A percentile compares a stretch with the other conserved stretches of the same genome.
phyloP scores from a whole-genome alignment of 2,888 invertebrate genomes.

The Dyspetes luteomarginatus region DNA sequence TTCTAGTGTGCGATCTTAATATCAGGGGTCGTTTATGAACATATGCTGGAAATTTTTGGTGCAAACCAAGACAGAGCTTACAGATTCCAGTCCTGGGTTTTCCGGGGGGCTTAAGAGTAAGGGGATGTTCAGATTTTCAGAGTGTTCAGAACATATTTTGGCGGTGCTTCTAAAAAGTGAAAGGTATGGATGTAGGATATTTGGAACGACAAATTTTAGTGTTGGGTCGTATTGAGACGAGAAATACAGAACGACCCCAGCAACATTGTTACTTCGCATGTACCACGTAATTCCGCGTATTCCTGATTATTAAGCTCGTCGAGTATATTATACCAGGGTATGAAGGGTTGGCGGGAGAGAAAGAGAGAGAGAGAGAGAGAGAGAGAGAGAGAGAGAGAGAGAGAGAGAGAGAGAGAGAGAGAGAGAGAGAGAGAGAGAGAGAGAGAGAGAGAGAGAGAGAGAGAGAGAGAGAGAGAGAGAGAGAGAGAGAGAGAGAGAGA shows the following conservation, averaged over 20 bases:
- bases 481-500: no score
- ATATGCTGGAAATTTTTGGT: neutral
- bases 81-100: neutral
- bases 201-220: neutral
- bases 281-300: constrained; percentile 69
- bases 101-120: neutral
- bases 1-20: no score
- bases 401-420: no score
- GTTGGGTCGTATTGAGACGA: neutral
- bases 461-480: no score
- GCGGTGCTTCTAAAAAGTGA: no score
- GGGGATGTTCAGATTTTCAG: no score
- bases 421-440: no score
- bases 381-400: constrained; percentile 18
- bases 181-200: neutral
- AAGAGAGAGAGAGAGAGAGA: neutral
- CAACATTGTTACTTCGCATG: constrained; percentile 66
- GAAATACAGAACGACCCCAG: constrained; percentile 19
- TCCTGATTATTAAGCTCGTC: constrained; percentile 71
- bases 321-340: constrained; percentile 62
- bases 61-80: neutral
- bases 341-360: neutral
- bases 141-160: no score
- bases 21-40: no score
- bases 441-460: no score